A percentile compares a stretch with the other conserved stretches of the same genome.
Conservation (phyloP, 1,140 invertebrate species). For the Lanistes nyassanus region DNA sequence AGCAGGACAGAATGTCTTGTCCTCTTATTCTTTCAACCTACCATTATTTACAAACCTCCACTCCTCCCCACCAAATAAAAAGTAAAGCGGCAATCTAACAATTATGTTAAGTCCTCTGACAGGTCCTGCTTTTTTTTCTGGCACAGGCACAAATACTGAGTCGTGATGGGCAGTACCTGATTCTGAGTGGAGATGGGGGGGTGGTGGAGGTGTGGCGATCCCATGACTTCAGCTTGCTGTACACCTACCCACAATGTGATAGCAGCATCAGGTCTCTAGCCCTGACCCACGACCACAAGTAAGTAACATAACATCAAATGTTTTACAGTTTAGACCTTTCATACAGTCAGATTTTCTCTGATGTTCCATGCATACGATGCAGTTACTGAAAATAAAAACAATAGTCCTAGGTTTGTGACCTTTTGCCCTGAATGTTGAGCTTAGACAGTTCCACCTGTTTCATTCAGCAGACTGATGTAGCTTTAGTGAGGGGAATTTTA, state of each 20-base stretch:
- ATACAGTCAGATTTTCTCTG: background rate
- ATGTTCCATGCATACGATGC: background rate
- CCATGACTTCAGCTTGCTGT: slow-evolving; percentile 94
- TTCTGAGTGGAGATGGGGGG: slow-evolving; percentile 93
- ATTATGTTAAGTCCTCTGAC: too few species aligned
- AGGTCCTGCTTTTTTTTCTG: too few species aligned
- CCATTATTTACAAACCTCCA: too few species aligned
- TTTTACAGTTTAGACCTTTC: background rate
- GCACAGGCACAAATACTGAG: slow-evolving; percentile 90
- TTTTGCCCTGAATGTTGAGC: too few species aligned
- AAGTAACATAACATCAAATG: slow-evolving; percentile 64
- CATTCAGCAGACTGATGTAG: too few species aligned
- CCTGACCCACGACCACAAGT: slow-evolving; percentile 97
- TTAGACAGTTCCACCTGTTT: too few species aligned
- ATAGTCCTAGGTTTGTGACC: background rate
- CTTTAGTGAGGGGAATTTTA: too few species aligned
- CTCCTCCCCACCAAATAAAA: too few species aligned
- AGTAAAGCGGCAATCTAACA: too few species aligned
- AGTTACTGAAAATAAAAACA: background rate
- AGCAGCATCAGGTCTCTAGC: slow-evolving; percentile 91
- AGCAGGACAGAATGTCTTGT: too few species aligned
- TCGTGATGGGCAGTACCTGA: slow-evolving; percentile 96
- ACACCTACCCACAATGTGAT: slow-evolving; percentile 97
- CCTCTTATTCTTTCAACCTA: too few species aligned
- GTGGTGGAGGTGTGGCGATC: slow-evolving; percentile 98